phyloP scores from a whole-genome alignment of 2,113 vertebrate genomes.

The Chlamydotis undulata region DNA sequence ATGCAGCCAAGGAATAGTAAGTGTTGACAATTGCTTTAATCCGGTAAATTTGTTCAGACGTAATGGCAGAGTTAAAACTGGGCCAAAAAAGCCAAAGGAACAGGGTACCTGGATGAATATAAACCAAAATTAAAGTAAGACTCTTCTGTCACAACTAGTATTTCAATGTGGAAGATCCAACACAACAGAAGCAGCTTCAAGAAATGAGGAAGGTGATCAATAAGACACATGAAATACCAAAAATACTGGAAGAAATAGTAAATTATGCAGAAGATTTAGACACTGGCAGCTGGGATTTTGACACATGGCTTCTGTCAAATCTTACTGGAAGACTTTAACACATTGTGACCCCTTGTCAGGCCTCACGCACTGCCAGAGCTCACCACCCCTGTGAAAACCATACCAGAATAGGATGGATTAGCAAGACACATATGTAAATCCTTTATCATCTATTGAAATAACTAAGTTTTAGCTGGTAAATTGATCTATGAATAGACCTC shows the following conservation, averaged over 20 bases:
- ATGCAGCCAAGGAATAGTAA: slow-evolving; percentile 89
- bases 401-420: neutral
- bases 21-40: slow-evolving; percentile 87
- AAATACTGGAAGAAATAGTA: neutral
- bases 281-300: neutral
- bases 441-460: neutral
- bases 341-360: neutral
- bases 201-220: neutral
- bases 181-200: neutral
- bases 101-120: slow-evolving; percentile 72
- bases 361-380: neutral
- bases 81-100: slow-evolving; percentile 98
- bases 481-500: neutral
- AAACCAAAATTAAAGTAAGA: neutral
- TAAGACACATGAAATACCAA: neutral
- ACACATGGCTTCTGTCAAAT: neutral
- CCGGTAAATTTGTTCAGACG: neutral
- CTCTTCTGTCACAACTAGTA: neutral
- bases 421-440: neutral
- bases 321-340: neutral
- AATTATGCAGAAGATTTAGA: neutral
- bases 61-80: slow-evolving; percentile 94
- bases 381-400: neutral
- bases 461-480: neutral
- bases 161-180: neutral